Percentiles rank a stretch among this genome's conserved stretches.
These are phyloP conservation scores for Momotus momota DNA, from an alignment of 2,797 vertebrate species.

Conservation along the genomic window DNA sequence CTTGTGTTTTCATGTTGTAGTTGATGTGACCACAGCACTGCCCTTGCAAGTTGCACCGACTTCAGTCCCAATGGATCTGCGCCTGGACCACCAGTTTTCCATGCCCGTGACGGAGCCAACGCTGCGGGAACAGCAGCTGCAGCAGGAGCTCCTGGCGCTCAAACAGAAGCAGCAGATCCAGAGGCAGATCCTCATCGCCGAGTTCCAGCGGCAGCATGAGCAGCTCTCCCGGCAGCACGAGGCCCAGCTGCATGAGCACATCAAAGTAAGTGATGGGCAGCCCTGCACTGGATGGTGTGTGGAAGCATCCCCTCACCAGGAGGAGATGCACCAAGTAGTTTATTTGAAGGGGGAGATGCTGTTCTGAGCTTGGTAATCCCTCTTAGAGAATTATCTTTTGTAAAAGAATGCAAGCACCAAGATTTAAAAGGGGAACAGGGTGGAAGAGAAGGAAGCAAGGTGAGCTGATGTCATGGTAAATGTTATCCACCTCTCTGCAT, in stretches of 20 bases:
- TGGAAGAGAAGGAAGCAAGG: not conserved
- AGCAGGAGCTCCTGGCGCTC: constrained; percentile 94
- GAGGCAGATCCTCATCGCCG: constrained; percentile 94
- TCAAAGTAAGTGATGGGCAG: constrained; percentile 83
- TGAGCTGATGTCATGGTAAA: not conserved
- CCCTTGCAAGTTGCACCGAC: constrained; percentile 91
- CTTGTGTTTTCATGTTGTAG: constrained; percentile 64
- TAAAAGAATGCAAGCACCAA: not conserved
- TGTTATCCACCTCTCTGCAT: fast-evolving
- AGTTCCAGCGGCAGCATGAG: constrained; percentile 97
- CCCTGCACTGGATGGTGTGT: fast-evolving
- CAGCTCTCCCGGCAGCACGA: constrained; percentile 97
- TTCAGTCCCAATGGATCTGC: constrained; percentile 95
- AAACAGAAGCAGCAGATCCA: constrained; percentile 99
- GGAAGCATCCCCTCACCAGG: not conserved
- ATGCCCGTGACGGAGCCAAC: constrained; percentile 78
- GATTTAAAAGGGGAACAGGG: not conserved
- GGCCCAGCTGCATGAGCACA: constrained; percentile 95
- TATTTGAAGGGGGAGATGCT: not conserved
- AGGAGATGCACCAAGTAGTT: not conserved
- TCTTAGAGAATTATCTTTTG: not conserved
- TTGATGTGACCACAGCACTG: constrained; percentile 90
- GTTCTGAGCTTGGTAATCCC: not conserved
- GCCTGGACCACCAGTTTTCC: constrained; percentile 88
- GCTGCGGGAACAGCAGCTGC: constrained; percentile 92